Evolutionary conservation across 1,140 invertebrate species (phyloP).

Genomic region (Leptinotarsa undecemlineata): DNA sequence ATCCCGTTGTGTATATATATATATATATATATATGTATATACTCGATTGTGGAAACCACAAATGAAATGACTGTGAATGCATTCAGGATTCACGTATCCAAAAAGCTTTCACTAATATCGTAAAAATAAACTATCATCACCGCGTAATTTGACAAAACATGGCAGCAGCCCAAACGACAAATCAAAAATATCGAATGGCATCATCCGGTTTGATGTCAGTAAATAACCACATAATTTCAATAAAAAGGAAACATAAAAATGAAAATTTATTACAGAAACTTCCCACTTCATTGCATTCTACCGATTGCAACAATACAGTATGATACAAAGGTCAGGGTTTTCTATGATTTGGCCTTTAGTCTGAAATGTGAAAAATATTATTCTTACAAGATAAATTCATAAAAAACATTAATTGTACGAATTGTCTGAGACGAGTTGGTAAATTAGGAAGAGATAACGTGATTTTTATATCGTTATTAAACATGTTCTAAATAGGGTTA

Average conservation of each 20-base stretch:
- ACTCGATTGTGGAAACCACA: not conserved
- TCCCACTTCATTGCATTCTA: slow-evolving; percentile 34
- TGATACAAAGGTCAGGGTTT: not conserved
- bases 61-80: not conserved
- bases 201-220: slow-evolving; percentile 42
- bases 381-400: too few species aligned
- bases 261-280: slow-evolving; percentile 39
- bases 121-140: slow-evolving; percentile 20
- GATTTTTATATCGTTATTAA: too few species aligned
- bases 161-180: slow-evolving; percentile 27
- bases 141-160: slow-evolving; percentile 21
- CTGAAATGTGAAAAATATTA: too few species aligned
- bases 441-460: too few species aligned
- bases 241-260: slow-evolving; percentile 43
- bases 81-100: slow-evolving; percentile 6
- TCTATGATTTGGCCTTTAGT: not conserved
- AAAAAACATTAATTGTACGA: too few species aligned
- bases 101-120: not conserved
- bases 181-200: slow-evolving; percentile 42
- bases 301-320: slow-evolving; percentile 10
- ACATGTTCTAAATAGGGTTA: too few species aligned
- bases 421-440: too few species aligned
- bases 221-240: slow-evolving; percentile 44
- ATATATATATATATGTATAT: too few species aligned
- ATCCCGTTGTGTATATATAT: too few species aligned